Base-by-base conservation (phyloP, 2,797 vertebrate species). In the Epinephelus malabaricus region DNA sequence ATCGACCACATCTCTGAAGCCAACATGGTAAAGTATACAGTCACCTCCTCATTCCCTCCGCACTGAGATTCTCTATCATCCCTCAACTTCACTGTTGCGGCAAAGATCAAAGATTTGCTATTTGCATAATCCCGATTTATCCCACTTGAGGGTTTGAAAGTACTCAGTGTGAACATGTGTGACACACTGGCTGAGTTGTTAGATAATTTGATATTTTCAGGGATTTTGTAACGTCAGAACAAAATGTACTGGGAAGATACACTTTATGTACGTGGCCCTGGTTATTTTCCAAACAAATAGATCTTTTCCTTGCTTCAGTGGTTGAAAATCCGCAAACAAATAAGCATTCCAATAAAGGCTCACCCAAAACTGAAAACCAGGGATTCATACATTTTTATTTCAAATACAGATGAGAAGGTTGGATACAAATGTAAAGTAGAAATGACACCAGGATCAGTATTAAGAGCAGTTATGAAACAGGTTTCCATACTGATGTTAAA, bases 1-100 rank as follows among this genome's bases (percentile, higher is more conserved):
- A 99, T 99, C 23, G 98, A 99, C 89, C 98, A 99, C 93, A 99
- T 99, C 94, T 99, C 98, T 1, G 98, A 99, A 88, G 97, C 95
- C 79, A 99, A 99, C 94, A 99, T 99, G 98, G 98, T 99, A 97
- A 66, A 58, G 78, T 81, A 78, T 30, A 51, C n/a, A 12, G 19
- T 61, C 53, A 23, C 59, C 17, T 4, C 18, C 54, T 62, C 15
- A 2, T 8, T 47, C 55, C 46, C 69, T 30, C 18, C 9, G 2
- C 69, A 38, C 19, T 15, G 10, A 82, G 25, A 65, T 73, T 69
- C 55, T 43, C 27, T 60, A 38, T 78, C 67, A 40, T 67, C 53
- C 49, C 59, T 62, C 23, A 64, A 70, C 4, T 51, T 76, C 47
- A 62, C 23, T 49, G n/a, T 58, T 71, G 64, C 65, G 2, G 60